Evolutionary conservation across 1,140 invertebrate species (phyloP).

Genomic region (Paraescarpia echinospica): DNA sequence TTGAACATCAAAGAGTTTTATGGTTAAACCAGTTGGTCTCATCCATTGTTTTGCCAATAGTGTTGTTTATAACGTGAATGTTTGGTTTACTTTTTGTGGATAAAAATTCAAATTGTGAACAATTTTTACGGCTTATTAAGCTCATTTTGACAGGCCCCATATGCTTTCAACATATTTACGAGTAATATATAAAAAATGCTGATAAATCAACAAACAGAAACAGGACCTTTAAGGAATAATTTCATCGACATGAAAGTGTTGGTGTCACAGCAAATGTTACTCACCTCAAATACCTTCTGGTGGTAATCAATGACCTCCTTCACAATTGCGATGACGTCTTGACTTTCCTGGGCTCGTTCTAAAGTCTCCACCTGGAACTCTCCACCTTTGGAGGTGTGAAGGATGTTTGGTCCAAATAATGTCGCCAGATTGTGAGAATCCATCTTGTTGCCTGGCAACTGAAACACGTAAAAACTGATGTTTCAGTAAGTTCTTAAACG

Average conservation of each 20-base stretch:
- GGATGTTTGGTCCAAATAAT: conserved; percentile 89
- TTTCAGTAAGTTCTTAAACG: background rate
- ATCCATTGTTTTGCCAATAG: no score
- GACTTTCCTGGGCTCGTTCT: conserved; percentile 67
- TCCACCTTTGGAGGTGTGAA: conserved; percentile 71
- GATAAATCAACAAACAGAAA: no score
- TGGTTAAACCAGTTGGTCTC: no score
- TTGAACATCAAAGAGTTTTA: no score
- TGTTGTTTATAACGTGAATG: no score
- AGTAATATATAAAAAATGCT: no score
- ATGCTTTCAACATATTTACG: no score
- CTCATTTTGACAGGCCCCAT: no score
- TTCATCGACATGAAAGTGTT: background rate
- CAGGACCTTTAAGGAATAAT: background rate
- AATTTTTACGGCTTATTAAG: no score
- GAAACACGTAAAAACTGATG: conserved; percentile 47
- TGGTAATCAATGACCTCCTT: conserved; percentile 79
- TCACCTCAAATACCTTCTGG: conserved; percentile 70
- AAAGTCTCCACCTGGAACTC: conserved; percentile 61
- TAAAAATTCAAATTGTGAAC: background rate
- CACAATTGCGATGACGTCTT: conserved; percentile 87
- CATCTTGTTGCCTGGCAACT: conserved; percentile 87
- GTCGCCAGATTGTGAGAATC: conserved; percentile 87
- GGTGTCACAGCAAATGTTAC: background rate
- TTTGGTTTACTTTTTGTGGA: background rate